A percentile compares a stretch with the other conserved stretches of the same genome.
Conservation (phyloP, 2,113 vertebrate species). For the Takifugu bimaculatus region DNA sequence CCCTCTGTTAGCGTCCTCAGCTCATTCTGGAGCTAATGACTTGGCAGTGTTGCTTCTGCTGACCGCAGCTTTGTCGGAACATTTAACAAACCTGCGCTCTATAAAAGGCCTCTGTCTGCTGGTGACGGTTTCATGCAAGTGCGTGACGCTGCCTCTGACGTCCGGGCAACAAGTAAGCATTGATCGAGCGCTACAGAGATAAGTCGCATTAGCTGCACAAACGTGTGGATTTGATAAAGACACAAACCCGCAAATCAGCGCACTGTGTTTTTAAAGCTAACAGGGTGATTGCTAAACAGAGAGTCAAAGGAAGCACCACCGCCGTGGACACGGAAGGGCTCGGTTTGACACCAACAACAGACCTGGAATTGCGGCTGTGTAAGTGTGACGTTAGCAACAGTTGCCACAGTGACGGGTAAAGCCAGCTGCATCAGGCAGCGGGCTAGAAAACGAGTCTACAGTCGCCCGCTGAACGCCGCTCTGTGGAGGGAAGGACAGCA, state of each 20-base stretch:
- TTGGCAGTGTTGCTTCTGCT: background rate
- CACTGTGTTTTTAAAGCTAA: too few relatives aligned
- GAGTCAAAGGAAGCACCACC: background rate
- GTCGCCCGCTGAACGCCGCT: constrained; percentile 17
- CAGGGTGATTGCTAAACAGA: background rate
- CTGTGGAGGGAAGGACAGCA: constrained; percentile 6
- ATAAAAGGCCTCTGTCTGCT: too few relatives aligned
- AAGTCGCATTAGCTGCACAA: too few relatives aligned
- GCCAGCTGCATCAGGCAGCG: constrained; percentile 13
- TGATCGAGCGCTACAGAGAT: too few relatives aligned
- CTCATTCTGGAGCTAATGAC: constrained; percentile 18
- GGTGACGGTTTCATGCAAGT: too few relatives aligned
- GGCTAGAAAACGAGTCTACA: constrained; percentile 31
- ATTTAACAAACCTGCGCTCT: too few relatives aligned
- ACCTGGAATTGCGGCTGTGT: constrained; percentile 41
- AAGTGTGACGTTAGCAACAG: constrained; percentile 19
- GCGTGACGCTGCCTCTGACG: too few relatives aligned
- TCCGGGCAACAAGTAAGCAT: too few relatives aligned
- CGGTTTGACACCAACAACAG: constrained; percentile 37
- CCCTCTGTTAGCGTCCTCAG: constrained; percentile 42
- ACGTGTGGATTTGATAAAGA: too few relatives aligned
- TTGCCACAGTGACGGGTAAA: constrained; percentile 54
- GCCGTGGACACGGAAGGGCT: constrained; percentile 30
- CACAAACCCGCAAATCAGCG: constrained; percentile 10
- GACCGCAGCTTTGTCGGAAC: too few relatives aligned